Evolutionary conservation across 2,888 invertebrate species (phyloP).

Genomic region (Apodemia mormo): DNA sequence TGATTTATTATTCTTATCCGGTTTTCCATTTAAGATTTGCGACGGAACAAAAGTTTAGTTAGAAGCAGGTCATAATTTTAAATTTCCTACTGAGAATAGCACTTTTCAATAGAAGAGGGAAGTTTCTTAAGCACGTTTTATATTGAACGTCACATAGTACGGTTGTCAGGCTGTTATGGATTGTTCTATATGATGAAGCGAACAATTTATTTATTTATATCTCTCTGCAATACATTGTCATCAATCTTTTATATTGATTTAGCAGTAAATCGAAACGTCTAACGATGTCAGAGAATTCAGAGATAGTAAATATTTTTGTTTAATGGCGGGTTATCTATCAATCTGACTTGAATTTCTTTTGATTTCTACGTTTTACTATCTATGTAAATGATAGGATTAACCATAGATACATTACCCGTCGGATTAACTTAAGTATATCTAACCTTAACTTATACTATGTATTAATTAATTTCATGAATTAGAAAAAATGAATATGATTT

Average conservation of each 20-base stretch:
- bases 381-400: no score
- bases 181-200: conserved; percentile 16
- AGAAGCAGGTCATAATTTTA: conserved; percentile 20
- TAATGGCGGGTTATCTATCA: neutral
- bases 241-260: conserved; percentile 10
- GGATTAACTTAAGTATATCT: no score
- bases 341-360: no score
- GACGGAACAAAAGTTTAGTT: conserved; percentile 13
- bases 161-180: conserved; percentile 23
- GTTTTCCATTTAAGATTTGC: conserved; percentile 23
- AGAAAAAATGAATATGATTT: no score
- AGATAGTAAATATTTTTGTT: conserved; percentile 7
- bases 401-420: no score
- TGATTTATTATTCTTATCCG: conserved; percentile 15
- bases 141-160: conserved; percentile 29
- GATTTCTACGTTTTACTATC: no score
- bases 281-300: neutral
- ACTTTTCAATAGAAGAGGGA: conserved; percentile 26
- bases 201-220: conserved; percentile 19
- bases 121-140: conserved; percentile 31
- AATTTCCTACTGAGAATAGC: conserved; percentile 22
- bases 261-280: conserved; percentile 12
- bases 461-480: no score
- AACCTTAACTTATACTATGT: no score
- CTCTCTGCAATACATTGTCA: conserved; percentile 4